These are phyloP conservation scores for Theonella swinhoei DNA, from an alignment of 37 sponge, comb jelly and placozoan genomes.

Conservation along the genomic window DNA sequence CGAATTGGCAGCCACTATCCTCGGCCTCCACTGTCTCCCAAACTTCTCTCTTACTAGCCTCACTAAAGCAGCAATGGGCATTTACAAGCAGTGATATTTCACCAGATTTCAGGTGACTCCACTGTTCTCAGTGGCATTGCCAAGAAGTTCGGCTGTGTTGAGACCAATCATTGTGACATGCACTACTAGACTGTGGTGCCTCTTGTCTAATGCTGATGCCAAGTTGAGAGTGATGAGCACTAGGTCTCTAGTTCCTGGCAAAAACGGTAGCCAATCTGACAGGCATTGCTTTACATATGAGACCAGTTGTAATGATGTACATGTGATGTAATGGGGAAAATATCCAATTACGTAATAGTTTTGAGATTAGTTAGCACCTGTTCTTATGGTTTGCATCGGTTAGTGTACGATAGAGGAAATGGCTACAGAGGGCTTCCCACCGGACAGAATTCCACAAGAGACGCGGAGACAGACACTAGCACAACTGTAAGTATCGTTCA, in stretches of 20 bases:
- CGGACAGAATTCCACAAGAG: background rate
- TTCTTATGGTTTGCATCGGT: background rate
- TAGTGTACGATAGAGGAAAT: background rate
- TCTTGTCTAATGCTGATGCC: too few species aligned
- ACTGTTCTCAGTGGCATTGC: constrained; percentile 39
- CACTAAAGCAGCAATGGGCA: constrained; percentile 29
- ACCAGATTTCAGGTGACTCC: constrained; percentile 43
- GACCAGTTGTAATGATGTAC: too few species aligned
- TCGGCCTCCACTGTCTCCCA: constrained; percentile 38
- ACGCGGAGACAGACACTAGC: background rate
- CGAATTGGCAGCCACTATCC: constrained; percentile 22
- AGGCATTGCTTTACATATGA: too few species aligned
- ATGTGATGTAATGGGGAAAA: background rate
- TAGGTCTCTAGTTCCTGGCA: too few species aligned
- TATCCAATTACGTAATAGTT: too few species aligned
- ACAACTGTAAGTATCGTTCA: background rate
- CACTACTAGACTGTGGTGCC: too few species aligned
- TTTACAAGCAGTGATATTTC: constrained; percentile 8
- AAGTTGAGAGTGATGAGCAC: too few species aligned
- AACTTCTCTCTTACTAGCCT: constrained; percentile 11
- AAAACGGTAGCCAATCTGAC: background rate
- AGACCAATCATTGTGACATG: background rate
- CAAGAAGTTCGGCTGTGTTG: background rate
- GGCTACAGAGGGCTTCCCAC: background rate
- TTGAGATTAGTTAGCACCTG: too few species aligned